These are phyloP conservation scores for Scarus forsteni DNA, from an alignment of 2,797 vertebrate species.

Conservation along the genomic window DNA sequence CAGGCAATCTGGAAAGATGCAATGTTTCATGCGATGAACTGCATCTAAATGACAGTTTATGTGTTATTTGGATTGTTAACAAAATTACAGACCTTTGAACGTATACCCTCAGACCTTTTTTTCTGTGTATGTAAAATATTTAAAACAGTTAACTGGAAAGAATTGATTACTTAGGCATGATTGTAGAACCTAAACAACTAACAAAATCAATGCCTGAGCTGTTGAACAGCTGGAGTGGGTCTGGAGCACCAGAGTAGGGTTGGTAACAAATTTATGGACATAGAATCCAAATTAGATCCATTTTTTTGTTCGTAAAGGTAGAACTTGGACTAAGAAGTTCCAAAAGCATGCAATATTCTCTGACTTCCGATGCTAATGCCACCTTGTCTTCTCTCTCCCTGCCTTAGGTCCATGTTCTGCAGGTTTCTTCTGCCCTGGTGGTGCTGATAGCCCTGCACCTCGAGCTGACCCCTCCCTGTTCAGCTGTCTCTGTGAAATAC, in stretches of 20 bases:
- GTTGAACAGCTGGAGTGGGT: too few species aligned
- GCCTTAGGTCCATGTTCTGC: slow-evolving; percentile 83
- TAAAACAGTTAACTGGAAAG: too few species aligned
- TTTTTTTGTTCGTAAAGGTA: too few species aligned
- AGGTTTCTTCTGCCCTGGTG: slow-evolving; percentile 87
- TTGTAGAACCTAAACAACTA: neutral
- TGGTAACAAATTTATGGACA: too few species aligned
- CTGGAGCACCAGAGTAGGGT: too few species aligned
- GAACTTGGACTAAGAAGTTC: too few species aligned
- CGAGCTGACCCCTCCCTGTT: slow-evolving; percentile 71
- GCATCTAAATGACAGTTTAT: neutral
- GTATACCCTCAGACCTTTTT: neutral
- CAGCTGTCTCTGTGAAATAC: slow-evolving; percentile 79
- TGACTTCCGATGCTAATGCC: neutral
- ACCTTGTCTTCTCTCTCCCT: neutral
- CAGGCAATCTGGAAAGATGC: neutral
- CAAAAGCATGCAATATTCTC: too few species aligned
- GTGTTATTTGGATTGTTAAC: neutral
- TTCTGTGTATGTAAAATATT: neutral
- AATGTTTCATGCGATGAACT: slow-evolving; percentile 5
- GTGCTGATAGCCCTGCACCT: slow-evolving; percentile 77
- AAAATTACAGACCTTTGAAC: neutral
- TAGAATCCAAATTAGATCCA: too few species aligned
- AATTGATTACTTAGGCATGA: neutral
- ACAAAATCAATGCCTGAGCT: too few species aligned